Evolutionary conservation across 2,797 vertebrate species (phyloP).

Genomic region (Crax fasciolata): DNA sequence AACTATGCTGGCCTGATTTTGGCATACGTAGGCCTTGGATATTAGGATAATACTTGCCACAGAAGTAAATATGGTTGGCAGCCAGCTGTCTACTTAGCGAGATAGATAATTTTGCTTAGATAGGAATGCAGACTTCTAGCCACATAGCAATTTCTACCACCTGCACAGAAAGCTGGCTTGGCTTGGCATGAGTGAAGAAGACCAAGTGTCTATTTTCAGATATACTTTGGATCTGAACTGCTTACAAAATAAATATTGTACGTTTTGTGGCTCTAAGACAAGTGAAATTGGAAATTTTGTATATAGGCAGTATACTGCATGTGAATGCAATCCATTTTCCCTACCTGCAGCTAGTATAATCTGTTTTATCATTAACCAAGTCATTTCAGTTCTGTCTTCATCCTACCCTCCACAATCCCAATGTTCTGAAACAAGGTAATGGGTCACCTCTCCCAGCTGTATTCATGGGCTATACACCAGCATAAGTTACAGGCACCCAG

Average conservation of each 20-base stretch:
- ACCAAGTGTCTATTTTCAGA: slow-evolving; percentile 4
- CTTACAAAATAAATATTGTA: not conserved
- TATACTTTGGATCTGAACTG: slow-evolving; percentile 13
- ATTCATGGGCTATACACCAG: not conserved
- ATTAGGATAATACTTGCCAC: slow-evolving; percentile 42
- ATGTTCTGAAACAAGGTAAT: not conserved
- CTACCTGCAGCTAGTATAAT: not conserved
- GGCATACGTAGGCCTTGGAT: slow-evolving; percentile 19
- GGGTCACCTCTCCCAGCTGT: not conserved
- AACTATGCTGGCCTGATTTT: slow-evolving; percentile 39
- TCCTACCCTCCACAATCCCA: not conserved
- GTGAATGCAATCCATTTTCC: slow-evolving; percentile 8
- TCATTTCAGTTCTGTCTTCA: not conserved
- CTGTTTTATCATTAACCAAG: not conserved
- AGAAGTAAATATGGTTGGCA: not conserved
- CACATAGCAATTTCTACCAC: slow-evolving; percentile 30
- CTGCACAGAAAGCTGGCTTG: slow-evolving; percentile 7
- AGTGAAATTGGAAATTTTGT: not conserved
- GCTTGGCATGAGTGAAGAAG: slow-evolving; percentile 28
- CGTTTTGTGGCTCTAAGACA: slow-evolving; percentile 13
- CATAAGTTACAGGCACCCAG: not conserved
- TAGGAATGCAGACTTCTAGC: slow-evolving; percentile 18
- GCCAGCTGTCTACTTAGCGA: slow-evolving; percentile 29
- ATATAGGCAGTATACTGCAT: not conserved
- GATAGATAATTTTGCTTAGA: slow-evolving; percentile 43